Evolutionary conservation across 2,888 invertebrate species (phyloP).

Genomic region (Balanococcus diminutus): DNA sequence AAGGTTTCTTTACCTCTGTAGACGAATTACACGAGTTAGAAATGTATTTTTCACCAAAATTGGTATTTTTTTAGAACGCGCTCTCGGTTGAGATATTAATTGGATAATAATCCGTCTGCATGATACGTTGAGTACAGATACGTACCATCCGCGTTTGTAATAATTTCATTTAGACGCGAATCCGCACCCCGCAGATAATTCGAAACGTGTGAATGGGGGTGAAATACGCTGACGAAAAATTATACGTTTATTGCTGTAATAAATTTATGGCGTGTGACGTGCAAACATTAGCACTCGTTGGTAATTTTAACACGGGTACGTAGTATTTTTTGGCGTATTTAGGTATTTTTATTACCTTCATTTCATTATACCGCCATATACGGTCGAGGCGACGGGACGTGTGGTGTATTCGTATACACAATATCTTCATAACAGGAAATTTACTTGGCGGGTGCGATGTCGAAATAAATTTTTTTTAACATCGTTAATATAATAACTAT

Average conservation of each 20-base stretch:
- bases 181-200: neutral
- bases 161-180: slow-evolving; percentile 11
- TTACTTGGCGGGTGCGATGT: neutral
- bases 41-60: neutral
- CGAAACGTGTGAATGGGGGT: neutral
- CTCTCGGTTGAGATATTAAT: neutral
- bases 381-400: no score
- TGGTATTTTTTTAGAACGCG: neutral
- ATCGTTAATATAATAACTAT: slow-evolving; percentile 37
- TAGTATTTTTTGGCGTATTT: slow-evolving; percentile 28
- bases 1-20: no score
- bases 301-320: slow-evolving; percentile 28
- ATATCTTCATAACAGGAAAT: slow-evolving; percentile 37
- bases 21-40: neutral
- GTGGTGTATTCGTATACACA: neutral
- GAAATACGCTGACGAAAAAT: neutral
- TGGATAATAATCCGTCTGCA: neutral
- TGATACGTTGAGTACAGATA: neutral
- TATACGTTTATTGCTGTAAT: slow-evolving; percentile 24
- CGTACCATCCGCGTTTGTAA: neutral
- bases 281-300: slow-evolving; percentile 29
- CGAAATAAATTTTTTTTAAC: neutral
- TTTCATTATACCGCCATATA: neutral
- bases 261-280: slow-evolving; percentile 32
- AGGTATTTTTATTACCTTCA: slow-evolving; percentile 37